Base-by-base conservation (phyloP, 2,797 vertebrate genomes). In the Lepus townsendii region DNA sequence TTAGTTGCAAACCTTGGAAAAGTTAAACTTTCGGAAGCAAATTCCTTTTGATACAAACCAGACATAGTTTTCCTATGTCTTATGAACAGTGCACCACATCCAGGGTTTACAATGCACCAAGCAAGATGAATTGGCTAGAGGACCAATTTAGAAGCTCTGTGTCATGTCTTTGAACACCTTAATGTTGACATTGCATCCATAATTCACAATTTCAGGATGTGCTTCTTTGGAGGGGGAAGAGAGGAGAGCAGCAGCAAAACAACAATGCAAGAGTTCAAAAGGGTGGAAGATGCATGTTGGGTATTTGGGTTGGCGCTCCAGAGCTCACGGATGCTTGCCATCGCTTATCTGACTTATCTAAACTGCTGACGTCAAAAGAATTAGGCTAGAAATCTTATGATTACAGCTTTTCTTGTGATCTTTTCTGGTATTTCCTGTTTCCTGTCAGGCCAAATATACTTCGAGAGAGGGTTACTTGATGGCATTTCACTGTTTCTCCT, bases 361-460 rank as follows among this genome's bases (percentile, higher is more conserved):
- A 96, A 96, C 95, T 93, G 96, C 95, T 97, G 96, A 97, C 97
- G 97, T 97, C 97, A 97, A 97, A 97, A 97, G 97, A 97, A 97
- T 97, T 97, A 97, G 96, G 91, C 97, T 97, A 97, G 96, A 97
- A 97, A 97, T 97, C 97, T 97, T 97, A 97, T 97, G 97, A 97
- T 97, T 97, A 96, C 97, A 97, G 97, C 95, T 96, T 97, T 97
- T 97, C 97, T 97, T 97, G 96, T 97, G 97, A 97, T 97, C 97
- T 97, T 97, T 97, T 97, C 97, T 97, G 97, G 97, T 97, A 97
- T 97, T 97, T 97, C 97, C 97, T 97, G 97, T 97, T 97, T 97
- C 97, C 97, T 94, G 96, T 96, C 92, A 96, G 84, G 95, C 97
- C 97, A 97, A 97, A 97, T 97, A 97, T 97, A 97, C 96, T 97